Base-by-base conservation (phyloP, 2,797 vertebrate species). In the Harpagifer antarcticus region DNA sequence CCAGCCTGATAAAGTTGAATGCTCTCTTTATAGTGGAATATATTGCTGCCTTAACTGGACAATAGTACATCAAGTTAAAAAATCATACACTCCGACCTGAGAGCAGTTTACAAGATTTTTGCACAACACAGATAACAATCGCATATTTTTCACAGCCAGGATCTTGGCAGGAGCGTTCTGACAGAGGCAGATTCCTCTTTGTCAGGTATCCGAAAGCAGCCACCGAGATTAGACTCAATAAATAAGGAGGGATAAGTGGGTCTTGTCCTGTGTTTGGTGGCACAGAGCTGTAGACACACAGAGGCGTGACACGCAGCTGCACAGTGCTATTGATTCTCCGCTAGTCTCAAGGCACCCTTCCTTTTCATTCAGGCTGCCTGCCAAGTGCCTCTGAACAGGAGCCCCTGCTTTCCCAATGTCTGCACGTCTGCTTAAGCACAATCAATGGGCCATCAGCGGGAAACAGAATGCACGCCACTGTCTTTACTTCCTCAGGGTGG, bases 391-490 rank as follows among this genome's bases (percentile, higher is more conserved):
- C 91, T 80, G 93, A 94, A 92, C 92, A 89, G 91, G 81, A 90
- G 88, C 85, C 87, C 86, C 88, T 91, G 91, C 91, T 93, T 88
- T 85, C 86, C 89, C 91, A 91, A 89, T 87, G 91, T 93, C 93
- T 92, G 89, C 92, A 93, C 88, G 92, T 93, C 93, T 94, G 92
- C 92, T 94, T 93, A 93, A 92, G 90, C 92, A 93, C 91, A 92
- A 94, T 94, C 92, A 93, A 93, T 93, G 92, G 90, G 72, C 91
- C 92, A 91, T 93, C 92, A 92, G 86, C 90, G 57, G 89, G 86
- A 87, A 78, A 89, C 86, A 84, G 87, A 87, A 90, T 67, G 72
- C 88, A 86, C 57, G 65, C 87, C 86, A 88, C 89, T 88, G 89
- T 91, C 91, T 93, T 89, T 90, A 85, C 89, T 89, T 91, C 85